These are phyloP conservation scores for Anolis apletophallus DNA, from an alignment of 2,797 vertebrate genomes.

Conservation along the genomic window DNA sequence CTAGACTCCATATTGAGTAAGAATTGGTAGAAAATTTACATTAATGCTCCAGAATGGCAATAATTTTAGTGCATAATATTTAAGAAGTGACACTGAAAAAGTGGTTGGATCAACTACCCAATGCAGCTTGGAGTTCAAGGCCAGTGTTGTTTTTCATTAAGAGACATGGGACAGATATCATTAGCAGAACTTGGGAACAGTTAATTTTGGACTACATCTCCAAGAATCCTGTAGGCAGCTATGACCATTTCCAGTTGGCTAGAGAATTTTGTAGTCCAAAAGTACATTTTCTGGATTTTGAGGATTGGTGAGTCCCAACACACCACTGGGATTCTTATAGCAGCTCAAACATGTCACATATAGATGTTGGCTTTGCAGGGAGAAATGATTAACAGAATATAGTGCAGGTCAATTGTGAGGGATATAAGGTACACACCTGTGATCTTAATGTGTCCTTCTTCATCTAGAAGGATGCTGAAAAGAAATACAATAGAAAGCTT, in stretches of 20 bases:
- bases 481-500: constrained; percentile 12
- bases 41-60: neutral
- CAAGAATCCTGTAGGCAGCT: too few species aligned
- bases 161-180: neutral
- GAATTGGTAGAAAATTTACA: too few species aligned
- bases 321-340: neutral
- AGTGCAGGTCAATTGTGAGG: neutral
- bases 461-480: constrained; percentile 93
- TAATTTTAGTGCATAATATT: neutral
- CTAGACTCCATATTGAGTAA: too few species aligned
- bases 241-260: too few species aligned
- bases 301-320: neutral
- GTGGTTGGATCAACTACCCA: neutral
- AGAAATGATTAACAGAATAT: neutral
- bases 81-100: too few species aligned
- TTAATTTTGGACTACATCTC: too few species aligned
- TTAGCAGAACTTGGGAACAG: neutral
- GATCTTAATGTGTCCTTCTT: constrained; percentile 96
- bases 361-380: neutral
- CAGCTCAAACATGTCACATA: neutral
- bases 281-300: too few species aligned
- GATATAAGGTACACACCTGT: constrained; percentile 83
- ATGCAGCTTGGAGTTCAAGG: neutral
- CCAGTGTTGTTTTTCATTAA: too few species aligned
- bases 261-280: too few species aligned